phyloP scores from a whole-genome alignment of 1,140 invertebrate genomes.

The Delia radicum region DNA sequence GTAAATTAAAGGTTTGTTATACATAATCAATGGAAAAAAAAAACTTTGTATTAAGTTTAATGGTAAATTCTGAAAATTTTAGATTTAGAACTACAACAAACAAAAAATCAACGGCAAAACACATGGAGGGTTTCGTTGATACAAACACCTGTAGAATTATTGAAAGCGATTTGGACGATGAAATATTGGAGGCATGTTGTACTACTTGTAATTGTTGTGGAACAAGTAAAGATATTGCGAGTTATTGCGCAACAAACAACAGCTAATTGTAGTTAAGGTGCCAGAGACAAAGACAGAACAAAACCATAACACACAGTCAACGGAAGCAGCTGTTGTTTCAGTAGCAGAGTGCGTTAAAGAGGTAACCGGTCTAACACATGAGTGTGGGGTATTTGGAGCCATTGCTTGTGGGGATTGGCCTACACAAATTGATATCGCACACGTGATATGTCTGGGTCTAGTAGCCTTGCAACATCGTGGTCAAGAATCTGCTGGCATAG shows the following conservation, averaged over 20 bases:
- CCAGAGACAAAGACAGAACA: too few species aligned
- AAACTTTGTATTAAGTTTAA: not conserved
- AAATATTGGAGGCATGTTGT: not conserved
- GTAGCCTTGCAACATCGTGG: conserved; percentile 95
- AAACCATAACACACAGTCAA: too few species aligned
- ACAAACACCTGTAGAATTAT: conserved; percentile 16
- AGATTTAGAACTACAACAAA: not conserved
- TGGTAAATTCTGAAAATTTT: not conserved
- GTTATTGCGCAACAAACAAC: not conserved
- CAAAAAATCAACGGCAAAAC: not conserved
- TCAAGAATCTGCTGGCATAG: conserved; percentile 95
- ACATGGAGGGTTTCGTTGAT: not conserved
- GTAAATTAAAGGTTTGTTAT: not conserved
- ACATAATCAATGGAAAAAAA: too few species aligned
- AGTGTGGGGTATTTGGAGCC: conserved; percentile 94
- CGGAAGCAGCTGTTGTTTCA: not conserved
- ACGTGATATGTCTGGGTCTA: conserved; percentile 84
- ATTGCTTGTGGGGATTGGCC: conserved; percentile 74
- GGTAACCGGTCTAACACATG: conserved; percentile 76
- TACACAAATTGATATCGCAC: conserved; percentile 68
- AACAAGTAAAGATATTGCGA: not conserved
- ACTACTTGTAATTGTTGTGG: not conserved
- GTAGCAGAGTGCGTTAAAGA: not conserved
- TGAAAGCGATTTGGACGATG: not conserved
- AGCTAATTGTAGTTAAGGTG: too few species aligned